A percentile compares a stretch with the other conserved stretches of the same genome.
Evolutionary conservation across 1,140 invertebrate genomes (phyloP).

Genomic region (Cydia strobilella): DNA sequence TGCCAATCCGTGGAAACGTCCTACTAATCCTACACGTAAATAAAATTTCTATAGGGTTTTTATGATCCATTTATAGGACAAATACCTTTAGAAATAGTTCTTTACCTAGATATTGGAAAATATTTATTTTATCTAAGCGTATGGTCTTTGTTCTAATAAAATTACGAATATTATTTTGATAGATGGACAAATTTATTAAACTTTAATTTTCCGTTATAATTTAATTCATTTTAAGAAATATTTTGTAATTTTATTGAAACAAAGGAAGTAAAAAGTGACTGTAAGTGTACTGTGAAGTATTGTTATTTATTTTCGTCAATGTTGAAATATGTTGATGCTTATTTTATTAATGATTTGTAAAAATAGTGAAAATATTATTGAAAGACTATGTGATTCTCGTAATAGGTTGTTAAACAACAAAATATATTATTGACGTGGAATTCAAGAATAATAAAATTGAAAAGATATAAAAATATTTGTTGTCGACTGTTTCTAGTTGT

Average conservation of each 20-base stretch:
- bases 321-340: conserved; percentile 42
- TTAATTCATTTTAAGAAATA: not conserved
- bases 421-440: conserved; percentile 23
- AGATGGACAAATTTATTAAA: not conserved
- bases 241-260: not conserved
- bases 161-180: not conserved
- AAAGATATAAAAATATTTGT: conserved; percentile 35
- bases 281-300: conserved; percentile 29
- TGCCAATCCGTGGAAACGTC: conserved; percentile 49
- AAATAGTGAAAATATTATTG: conserved; percentile 27
- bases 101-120: not conserved
- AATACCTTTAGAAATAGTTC: conserved; percentile 16
- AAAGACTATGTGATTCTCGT: conserved; percentile 31
- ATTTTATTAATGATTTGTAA: conserved; percentile 22
- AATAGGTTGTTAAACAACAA: conserved; percentile 30
- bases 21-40: conserved; percentile 44
- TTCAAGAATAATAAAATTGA: conserved; percentile 11
- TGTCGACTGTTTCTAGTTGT: conserved; percentile 34
- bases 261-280: not conserved
- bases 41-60: conserved; percentile 50
- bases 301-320: conserved; percentile 33
- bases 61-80: conserved; percentile 45
- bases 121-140: not conserved
- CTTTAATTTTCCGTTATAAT: too few species aligned
- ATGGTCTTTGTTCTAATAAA: not conserved